Evolutionary conservation across 2,888 invertebrate species (phyloP).

Genomic region (Nephrotoma appendiculata): DNA sequence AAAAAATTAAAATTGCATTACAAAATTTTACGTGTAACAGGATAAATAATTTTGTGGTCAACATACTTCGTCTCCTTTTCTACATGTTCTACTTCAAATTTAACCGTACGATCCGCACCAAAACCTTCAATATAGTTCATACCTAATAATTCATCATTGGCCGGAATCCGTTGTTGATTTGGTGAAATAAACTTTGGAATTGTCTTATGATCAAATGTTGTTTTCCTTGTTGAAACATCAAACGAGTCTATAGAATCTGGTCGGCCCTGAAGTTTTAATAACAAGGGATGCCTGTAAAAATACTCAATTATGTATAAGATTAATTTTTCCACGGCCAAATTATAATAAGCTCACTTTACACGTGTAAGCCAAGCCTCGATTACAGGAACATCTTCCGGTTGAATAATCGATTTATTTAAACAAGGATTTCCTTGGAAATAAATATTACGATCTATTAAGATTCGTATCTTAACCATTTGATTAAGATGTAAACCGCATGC

Average conservation of each 20-base stretch:
- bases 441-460: conserved; percentile 7
- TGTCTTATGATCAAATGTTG: neutral
- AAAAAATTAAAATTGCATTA: neutral
- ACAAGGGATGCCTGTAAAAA: conserved; percentile 7
- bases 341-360: conserved; percentile 3
- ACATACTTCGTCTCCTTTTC: too few relatives aligned
- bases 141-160: neutral
- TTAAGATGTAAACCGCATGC: conserved; percentile 7
- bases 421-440: conserved; percentile 8
- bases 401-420: conserved; percentile 4
- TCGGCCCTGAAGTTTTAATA: conserved; percentile 2
- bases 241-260: neutral
- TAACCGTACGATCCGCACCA: neutral
- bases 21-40: neutral
- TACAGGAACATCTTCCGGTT: neutral
- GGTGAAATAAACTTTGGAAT: neutral
- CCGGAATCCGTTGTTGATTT: neutral
- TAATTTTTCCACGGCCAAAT: neutral
- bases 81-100: neutral
- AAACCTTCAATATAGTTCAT: neutral
- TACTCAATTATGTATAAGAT: neutral
- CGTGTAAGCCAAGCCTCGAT: conserved; percentile 4
- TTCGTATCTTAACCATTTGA: conserved; percentile 5
- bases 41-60: too few relatives aligned
- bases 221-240: neutral